Evolutionary conservation across 2,113 vertebrate genomes (phyloP).

Genomic region (Willisornis vidua): DNA sequence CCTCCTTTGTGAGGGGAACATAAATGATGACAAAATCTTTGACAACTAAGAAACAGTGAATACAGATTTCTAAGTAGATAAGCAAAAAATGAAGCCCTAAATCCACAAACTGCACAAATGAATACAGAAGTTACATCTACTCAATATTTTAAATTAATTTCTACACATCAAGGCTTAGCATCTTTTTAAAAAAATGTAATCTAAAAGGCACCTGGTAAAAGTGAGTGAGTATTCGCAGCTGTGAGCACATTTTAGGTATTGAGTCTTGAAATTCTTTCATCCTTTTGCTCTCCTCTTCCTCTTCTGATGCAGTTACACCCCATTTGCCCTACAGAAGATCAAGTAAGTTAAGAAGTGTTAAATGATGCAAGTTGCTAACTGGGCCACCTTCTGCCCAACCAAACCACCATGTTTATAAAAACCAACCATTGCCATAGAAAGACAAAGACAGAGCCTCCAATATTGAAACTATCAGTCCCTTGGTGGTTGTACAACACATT

Average conservation of each 20-base stretch:
- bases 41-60: not conserved
- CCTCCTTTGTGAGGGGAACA: not conserved
- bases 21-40: not conserved
- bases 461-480: not conserved
- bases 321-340: slow-evolving; percentile 84
- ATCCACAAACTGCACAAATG: not conserved
- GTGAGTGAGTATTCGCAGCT: slow-evolving; percentile 91
- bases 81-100: not conserved
- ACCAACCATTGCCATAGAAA: not conserved
- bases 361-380: not conserved
- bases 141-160: not conserved
- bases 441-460: not conserved
- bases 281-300: slow-evolving; percentile 86
- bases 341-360: not conserved
- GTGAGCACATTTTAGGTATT: slow-evolving; percentile 93
- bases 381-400: not conserved
- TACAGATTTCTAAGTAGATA: not conserved
- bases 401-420: not conserved
- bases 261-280: slow-evolving; percentile 89
- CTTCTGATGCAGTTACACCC: slow-evolving; percentile 90
- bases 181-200: not conserved
- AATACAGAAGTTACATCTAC: not conserved
- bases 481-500: not conserved
- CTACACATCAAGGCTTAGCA: not conserved
- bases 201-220: slow-evolving; percentile 90